phyloP scores from a whole-genome alignment of 2,888 invertebrate species.

The Mimas tiliae region DNA sequence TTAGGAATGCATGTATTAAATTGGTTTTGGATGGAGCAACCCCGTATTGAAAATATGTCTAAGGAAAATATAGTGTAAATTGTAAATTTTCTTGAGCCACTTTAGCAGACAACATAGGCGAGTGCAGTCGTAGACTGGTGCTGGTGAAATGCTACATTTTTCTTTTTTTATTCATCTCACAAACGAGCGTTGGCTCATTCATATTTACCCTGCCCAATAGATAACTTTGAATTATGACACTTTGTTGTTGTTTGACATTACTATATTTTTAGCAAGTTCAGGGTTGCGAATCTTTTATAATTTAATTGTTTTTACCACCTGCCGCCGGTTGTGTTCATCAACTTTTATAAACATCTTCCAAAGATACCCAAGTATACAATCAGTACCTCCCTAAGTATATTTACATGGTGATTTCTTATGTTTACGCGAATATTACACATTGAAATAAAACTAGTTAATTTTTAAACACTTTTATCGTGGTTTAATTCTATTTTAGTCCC shows the following conservation, averaged over 20 bases:
- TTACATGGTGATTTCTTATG: no score
- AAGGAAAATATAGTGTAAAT: no score
- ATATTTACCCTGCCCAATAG: slow-evolving; percentile 45
- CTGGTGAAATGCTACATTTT: slow-evolving; percentile 41
- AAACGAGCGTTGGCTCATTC: slow-evolving; percentile 37
- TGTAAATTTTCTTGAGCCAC: slow-evolving; percentile 22
- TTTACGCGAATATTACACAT: no score
- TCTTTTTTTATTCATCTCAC: slow-evolving; percentile 40
- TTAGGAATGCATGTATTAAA: no score
- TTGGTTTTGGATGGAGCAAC: no score
- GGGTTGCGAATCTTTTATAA: slow-evolving; percentile 41
- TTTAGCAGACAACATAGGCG: slow-evolving; percentile 16
- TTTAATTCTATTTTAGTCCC: no score
- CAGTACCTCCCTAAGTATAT: not conserved
- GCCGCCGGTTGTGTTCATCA: not conserved
- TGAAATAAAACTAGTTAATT: no score
- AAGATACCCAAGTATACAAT: not conserved
- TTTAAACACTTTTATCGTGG: no score
- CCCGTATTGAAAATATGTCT: no score
- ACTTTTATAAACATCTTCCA: not conserved
- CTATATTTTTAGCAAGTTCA: slow-evolving; percentile 14
- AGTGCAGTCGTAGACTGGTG: no score
- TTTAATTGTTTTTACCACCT: slow-evolving; percentile 32
- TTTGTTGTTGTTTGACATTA: slow-evolving; percentile 57
- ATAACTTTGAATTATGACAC: slow-evolving; percentile 59